Conservation (phyloP, 2,113 vertebrate genomes). For the Galeopterus variegatus region DNA sequence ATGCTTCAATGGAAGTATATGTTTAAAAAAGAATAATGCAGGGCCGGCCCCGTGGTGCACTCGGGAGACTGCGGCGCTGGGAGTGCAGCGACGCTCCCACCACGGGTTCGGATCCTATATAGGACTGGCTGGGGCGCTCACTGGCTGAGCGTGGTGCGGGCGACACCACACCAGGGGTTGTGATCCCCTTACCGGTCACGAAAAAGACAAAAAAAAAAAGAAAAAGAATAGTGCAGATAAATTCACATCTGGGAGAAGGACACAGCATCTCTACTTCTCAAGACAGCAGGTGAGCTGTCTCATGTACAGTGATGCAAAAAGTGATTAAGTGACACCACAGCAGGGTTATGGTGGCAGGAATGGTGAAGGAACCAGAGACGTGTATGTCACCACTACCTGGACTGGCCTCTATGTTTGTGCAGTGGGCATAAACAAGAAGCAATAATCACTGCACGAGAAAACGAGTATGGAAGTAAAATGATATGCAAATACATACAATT, state of each 20-base stretch:
- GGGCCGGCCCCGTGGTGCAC: no score
- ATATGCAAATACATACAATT: background rate
- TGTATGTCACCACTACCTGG: background rate
- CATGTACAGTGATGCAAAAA: background rate
- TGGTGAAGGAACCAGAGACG: background rate
- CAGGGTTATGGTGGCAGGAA: background rate
- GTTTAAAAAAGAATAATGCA: background rate
- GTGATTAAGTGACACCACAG: background rate
- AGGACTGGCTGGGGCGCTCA: no score
- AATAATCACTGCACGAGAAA: background rate
- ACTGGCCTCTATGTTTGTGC: background rate
- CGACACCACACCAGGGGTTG: no score
- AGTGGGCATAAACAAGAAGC: background rate
- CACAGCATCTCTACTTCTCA: background rate
- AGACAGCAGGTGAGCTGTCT: background rate
- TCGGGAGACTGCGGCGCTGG: no score
- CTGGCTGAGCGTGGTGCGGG: no score
- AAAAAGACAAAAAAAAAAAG: no score
- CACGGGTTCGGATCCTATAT: no score
- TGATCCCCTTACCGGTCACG: no score
- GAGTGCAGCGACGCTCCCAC: no score
- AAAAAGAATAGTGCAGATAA: background rate
- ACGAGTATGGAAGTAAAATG: background rate
- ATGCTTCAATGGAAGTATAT: background rate
- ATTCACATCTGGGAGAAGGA: background rate